Conservation (phyloP, 2,797 vertebrate species). For the Sciurus vulgaris region DNA sequence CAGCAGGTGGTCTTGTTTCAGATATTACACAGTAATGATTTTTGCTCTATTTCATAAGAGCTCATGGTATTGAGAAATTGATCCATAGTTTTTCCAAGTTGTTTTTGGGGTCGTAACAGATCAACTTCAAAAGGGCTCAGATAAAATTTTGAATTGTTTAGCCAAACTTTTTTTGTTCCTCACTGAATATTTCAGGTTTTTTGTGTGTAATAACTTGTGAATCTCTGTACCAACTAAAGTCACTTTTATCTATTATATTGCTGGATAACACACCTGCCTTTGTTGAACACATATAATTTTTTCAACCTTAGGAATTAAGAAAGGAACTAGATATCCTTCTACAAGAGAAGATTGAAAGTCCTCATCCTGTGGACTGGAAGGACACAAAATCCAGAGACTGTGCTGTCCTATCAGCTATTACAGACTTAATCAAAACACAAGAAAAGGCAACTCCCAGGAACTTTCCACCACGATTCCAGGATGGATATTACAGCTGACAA, state of each 20-base stretch:
- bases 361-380: slow-evolving; percentile 95
- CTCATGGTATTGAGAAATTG: slow-evolving; percentile 1
- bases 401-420: slow-evolving; percentile 96
- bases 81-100: slow-evolving; percentile 54
- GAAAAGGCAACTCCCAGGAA: slow-evolving; percentile 90
- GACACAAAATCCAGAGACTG: slow-evolving; percentile 93
- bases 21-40: background rate
- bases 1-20: background rate
- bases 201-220: background rate
- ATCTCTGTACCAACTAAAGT: background rate
- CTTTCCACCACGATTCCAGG: slow-evolving; percentile 85
- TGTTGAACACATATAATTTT: slow-evolving; percentile 54
- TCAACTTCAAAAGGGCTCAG: background rate
- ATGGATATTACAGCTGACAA: slow-evolving; percentile 86
- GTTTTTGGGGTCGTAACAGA: slow-evolving; percentile 26
- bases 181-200: slow-evolving; percentile 9
- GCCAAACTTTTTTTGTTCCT: background rate
- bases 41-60: slow-evolving; percentile 31
- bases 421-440: slow-evolving; percentile 98
- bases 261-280: background rate
- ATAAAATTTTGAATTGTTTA: slow-evolving; percentile 2
- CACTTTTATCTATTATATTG: background rate
- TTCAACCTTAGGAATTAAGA: slow-evolving; percentile 91
- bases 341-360: slow-evolving; percentile 96
- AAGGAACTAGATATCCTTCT: slow-evolving; percentile 94